These are phyloP conservation scores for Polyommatus iphigenia DNA, from an alignment of 2,888 invertebrate species.

Conservation along the genomic window DNA sequence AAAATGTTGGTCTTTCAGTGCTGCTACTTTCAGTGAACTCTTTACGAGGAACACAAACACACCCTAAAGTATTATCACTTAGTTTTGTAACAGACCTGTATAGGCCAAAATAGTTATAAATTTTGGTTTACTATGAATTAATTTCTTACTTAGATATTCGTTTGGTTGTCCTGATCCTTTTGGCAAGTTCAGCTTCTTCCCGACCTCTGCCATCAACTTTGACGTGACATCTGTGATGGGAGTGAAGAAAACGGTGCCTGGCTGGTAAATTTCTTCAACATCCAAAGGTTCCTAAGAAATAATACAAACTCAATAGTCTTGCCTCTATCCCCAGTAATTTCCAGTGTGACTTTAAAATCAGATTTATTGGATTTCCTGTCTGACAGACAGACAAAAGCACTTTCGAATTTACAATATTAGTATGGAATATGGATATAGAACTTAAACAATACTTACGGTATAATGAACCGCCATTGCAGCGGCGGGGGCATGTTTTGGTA, in stretches of 20 bases:
- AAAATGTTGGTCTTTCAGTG: too few species aligned
- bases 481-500: not conserved
- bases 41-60: too few species aligned
- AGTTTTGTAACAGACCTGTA: too few species aligned
- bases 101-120: not conserved
- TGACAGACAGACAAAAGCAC: too few species aligned
- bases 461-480: not conserved
- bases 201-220: conserved; percentile 45
- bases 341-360: too few species aligned
- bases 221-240: conserved; percentile 44
- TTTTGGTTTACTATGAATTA: not conserved
- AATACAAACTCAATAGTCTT: not conserved
- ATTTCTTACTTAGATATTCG: not conserved
- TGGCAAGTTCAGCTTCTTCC: conserved; percentile 21
- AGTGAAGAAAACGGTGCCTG: conserved; percentile 42
- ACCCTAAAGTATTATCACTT: too few species aligned
- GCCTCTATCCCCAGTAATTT: not conserved
- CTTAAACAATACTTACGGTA: conserved; percentile 8
- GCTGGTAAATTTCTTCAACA: conserved; percentile 32
- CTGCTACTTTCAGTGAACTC: too few species aligned
- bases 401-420: not conserved
- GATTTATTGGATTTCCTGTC: too few species aligned
- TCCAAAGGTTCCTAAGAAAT: conserved; percentile 40
- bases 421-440: too few species aligned
- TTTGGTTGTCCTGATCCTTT: not conserved